Percentiles rank a stretch among this genome's conserved stretches.
Evolutionary conservation across 2,888 invertebrate genomes (phyloP).

Genomic region (Altica lythri): DNA sequence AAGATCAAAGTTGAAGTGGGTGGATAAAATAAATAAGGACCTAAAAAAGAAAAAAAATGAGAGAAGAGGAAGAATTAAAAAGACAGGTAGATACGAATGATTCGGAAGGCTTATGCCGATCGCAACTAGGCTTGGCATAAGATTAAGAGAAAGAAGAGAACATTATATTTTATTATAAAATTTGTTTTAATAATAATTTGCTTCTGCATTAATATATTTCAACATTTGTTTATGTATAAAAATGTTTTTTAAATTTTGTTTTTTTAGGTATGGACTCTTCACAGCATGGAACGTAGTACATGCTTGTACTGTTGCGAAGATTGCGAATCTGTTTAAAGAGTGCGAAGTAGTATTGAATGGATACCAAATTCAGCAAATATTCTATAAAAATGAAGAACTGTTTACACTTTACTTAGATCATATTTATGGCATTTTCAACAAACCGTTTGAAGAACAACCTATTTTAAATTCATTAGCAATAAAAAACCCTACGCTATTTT

Average conservation of each 20-base stretch:
- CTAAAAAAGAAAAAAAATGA: too few relatives aligned
- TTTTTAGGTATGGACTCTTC: conserved; percentile 37
- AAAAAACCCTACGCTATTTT: conserved; percentile 28
- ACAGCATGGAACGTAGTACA: conserved; percentile 32
- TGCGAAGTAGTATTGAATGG: conserved; percentile 25
- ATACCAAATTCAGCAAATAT: conserved; percentile 33
- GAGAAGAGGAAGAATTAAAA: too few relatives aligned
- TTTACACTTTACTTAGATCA: conserved; percentile 29
- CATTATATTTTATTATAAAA: background rate
- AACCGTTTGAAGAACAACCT: conserved; percentile 14
- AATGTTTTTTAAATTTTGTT: background rate
- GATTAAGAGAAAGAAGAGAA: background rate
- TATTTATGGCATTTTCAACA: conserved; percentile 18
- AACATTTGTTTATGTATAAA: background rate
- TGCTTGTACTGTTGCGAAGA: conserved; percentile 35
- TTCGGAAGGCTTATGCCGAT: background rate
- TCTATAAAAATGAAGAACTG: conserved; percentile 29
- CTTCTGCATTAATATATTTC: background rate
- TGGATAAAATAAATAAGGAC: too few relatives aligned
- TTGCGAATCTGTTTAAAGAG: conserved; percentile 20
- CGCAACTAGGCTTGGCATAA: background rate
- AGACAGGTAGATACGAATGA: too few relatives aligned
- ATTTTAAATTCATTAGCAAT: conserved; percentile 23
- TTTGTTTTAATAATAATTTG: background rate
- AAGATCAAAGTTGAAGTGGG: too few relatives aligned